Evolutionary conservation across 2,888 invertebrate genomes (phyloP).

Genomic region (Heliconius sara): DNA sequence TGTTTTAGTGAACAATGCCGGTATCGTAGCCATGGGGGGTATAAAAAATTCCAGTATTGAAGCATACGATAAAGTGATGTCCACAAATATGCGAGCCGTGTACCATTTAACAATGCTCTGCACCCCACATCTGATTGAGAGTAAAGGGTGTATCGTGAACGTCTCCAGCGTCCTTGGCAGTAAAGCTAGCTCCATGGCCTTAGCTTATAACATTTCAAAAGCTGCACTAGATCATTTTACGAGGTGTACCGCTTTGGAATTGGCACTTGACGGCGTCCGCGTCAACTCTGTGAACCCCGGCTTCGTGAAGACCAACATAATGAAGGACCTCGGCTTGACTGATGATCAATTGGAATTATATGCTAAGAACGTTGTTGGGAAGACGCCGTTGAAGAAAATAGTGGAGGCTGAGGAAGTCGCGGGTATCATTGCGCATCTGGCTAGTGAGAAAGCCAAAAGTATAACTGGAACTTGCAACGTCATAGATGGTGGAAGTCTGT

Average conservation of each 20-base stretch:
- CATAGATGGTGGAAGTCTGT: conserved; percentile 69
- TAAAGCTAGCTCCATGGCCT: conserved; percentile 86
- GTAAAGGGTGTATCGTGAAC: conserved; percentile 94
- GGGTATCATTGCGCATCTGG: conserved; percentile 92
- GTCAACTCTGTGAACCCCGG: conserved; percentile 97
- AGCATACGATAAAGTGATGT: conserved; percentile 93
- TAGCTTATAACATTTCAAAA: conserved; percentile 96
- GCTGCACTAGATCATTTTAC: conserved; percentile 97
- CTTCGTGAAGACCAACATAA: conserved; percentile 93
- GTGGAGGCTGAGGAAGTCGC: conserved; percentile 94
- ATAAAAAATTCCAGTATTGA: conserved; percentile 92
- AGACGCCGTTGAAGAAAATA: conserved; percentile 93
- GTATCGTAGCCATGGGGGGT: conserved; percentile 89
- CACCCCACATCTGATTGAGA: conserved; percentile 90
- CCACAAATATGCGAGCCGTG: conserved; percentile 92
- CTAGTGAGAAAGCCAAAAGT: conserved; percentile 92
- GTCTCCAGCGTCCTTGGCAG: conserved; percentile 94
- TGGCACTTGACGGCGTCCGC: conserved; percentile 90
- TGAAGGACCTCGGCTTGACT: conserved; percentile 85
- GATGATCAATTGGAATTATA: conserved; percentile 90
- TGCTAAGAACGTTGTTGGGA: conserved; percentile 85
- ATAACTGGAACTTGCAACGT: conserved; percentile 89
- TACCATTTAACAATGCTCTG: conserved; percentile 92
- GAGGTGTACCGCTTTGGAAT: conserved; percentile 93
- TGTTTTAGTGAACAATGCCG: conserved; percentile 94